A percentile compares a stretch with the other conserved stretches of the same genome.
Conservation (phyloP, 53 echinoderm and acorn worm genomes). For the Crossaster papposus region DNA sequence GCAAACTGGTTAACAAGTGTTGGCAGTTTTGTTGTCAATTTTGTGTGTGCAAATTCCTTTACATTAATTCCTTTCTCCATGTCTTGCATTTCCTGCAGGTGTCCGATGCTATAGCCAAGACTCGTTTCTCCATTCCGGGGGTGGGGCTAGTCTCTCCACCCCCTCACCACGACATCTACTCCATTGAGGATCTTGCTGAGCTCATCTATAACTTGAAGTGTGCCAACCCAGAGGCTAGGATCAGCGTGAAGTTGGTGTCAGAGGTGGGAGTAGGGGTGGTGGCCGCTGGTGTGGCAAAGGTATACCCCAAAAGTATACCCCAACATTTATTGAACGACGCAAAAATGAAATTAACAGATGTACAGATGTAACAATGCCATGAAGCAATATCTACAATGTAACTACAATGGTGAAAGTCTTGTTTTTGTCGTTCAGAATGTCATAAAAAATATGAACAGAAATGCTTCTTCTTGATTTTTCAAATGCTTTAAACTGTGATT, state of each 20-base stretch:
- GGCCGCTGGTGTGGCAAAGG: slow-evolving; percentile 98
- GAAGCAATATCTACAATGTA: too few species aligned
- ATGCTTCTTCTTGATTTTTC: too few species aligned
- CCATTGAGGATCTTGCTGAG: slow-evolving; percentile 97
- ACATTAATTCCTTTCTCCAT: too few species aligned
- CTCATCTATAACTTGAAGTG: slow-evolving; percentile 97
- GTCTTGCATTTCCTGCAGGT: slow-evolving; percentile 56
- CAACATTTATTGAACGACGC: neutral
- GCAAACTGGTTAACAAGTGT: too few species aligned
- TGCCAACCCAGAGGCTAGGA: slow-evolving; percentile 92
- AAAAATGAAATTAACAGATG: neutral
- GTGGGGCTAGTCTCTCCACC: slow-evolving; percentile 98
- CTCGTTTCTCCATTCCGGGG: slow-evolving; percentile 91
- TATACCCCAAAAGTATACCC: neutral
- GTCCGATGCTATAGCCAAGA: slow-evolving; percentile 83
- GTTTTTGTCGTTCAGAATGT: too few species aligned
- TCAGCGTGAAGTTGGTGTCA: slow-evolving; percentile 99
- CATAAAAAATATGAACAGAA: too few species aligned
- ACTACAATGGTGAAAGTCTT: too few species aligned
- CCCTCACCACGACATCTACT: slow-evolving; percentile 99
- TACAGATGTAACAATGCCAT: too few species aligned
- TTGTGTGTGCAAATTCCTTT: too few species aligned
- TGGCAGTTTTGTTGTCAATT: too few species aligned
- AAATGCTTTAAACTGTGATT: too few species aligned
- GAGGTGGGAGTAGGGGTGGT: slow-evolving; percentile 98